Evolutionary conservation across 2,113 vertebrate species (phyloP), one percentile per base, ranked within the genome.

Genomic region (Periophthalmodon schlosseri): DNA sequence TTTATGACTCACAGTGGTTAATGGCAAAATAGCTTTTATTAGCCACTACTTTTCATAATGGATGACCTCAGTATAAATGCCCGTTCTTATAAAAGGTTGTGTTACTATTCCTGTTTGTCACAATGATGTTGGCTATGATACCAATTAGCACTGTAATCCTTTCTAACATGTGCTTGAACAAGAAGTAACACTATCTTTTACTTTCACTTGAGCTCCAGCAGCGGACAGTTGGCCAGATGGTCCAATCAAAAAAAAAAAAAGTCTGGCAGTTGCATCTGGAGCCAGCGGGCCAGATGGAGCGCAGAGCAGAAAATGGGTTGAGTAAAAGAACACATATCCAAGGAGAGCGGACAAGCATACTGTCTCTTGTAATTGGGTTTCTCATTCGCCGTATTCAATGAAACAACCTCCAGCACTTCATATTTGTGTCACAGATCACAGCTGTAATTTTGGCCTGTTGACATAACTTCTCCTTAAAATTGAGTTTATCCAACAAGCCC

Each of bases 251-350:
- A 86, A 90, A 84, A 87, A 86, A 86, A 91, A 85, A 87, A 88
- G 84, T 80, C 84, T 87, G 89, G 73, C 86, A 82, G 84, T 84
- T 81, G 83, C 88, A 91, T 91, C 91, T 93, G 91, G 85, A 89
- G 85, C 91, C 92, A 91, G 85, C 69, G 78, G 79, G 83, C 83
- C 91, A 93, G 91, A 94, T 91, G 93, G 90, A 89, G 82, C 82
- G 77, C 8, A 54, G 64, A 73, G 71, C 76, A 74, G 75, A 88
- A 60, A 84, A 75, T 85, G 85, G 82, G 80, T 86, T 85, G 80
- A 89, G 82, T 57, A 73, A 81, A 49, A 69, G 44, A 58, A 69
- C 71, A 47, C 56, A 72, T 60, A 28, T 73, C 63, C 66, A 84
- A 61, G 39, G 75, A 71, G 82, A 75, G 77, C 77, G 58, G 79